phyloP scores from a whole-genome alignment of 2,113 vertebrate species.

The Gobiocypris rarus region DNA sequence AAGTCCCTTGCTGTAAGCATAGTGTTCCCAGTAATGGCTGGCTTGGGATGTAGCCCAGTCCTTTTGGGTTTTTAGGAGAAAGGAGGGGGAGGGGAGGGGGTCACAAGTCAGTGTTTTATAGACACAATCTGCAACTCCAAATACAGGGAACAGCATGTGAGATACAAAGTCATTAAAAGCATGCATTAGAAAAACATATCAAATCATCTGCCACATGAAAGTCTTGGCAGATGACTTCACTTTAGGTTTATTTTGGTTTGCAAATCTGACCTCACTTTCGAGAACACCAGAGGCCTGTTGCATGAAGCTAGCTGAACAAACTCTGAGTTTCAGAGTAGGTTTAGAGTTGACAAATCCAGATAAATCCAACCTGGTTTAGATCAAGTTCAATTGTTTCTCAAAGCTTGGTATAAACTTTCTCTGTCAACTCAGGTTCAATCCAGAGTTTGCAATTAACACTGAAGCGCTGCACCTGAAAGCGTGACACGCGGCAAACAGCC shows the following conservation, averaged over 20 bases:
- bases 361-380: too few relatives aligned
- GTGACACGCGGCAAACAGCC: too few relatives aligned
- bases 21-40: constrained; percentile 17
- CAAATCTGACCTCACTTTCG: constrained; percentile 26
- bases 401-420: too few relatives aligned
- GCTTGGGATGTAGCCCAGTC: constrained; percentile 8
- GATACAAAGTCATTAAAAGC: constrained; percentile 28
- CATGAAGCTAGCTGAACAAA: too few relatives aligned
- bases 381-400: too few relatives aligned
- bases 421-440: too few relatives aligned
- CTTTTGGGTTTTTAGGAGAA: constrained; percentile 25
- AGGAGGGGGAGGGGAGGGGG: background rate
- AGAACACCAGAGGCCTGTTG: too few relatives aligned
- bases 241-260: constrained; percentile 34
- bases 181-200: constrained; percentile 38
- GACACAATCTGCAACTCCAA: constrained; percentile 1
- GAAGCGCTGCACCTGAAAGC: too few relatives aligned
- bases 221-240: constrained; percentile 8
- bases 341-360: too few relatives aligned
- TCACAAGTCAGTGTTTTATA: background rate
- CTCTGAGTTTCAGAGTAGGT: too few relatives aligned
- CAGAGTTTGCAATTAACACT: too few relatives aligned
- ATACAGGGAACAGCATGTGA: constrained; percentile 47
- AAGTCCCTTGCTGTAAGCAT: background rate
- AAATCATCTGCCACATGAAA: constrained; percentile 42